phyloP scores from a whole-genome alignment of 2,797 vertebrate genomes.

The Urosaurus nigricauda region DNA sequence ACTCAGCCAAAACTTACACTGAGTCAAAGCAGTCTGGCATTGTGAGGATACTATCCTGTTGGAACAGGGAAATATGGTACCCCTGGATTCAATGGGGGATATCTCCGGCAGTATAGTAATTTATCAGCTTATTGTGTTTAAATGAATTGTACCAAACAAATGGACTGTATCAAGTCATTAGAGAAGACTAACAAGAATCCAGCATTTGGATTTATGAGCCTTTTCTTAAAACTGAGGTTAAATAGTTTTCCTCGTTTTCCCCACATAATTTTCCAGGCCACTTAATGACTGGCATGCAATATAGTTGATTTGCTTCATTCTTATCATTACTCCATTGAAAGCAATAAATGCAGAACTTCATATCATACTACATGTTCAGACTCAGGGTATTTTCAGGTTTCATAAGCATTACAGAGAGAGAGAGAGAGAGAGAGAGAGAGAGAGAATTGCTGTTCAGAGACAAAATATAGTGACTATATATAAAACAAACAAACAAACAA shows the following conservation, averaged over 20 bases:
- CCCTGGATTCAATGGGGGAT: too few species aligned
- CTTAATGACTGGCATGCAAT: background rate
- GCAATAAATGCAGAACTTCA: constrained; percentile 24
- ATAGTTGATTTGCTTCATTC: constrained; percentile 1
- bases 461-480: constrained; percentile 13
- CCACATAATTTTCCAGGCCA: background rate
- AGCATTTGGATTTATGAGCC: background rate
- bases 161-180: background rate
- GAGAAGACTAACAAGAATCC: background rate
- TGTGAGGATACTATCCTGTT: too few species aligned
- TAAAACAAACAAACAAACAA: too few species aligned
- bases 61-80: too few species aligned
- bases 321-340: background rate
- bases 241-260: background rate
- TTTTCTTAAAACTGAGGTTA: background rate
- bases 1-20: too few species aligned
- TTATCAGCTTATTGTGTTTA: background rate
- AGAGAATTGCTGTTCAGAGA: background rate
- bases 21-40: too few species aligned
- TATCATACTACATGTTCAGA: background rate
- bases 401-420: background rate
- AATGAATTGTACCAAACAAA: background rate
- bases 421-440: too few species aligned
- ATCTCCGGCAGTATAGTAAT: background rate
- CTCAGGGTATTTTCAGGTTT: background rate